A percentile compares a stretch with the other conserved stretches of the same genome.
phyloP scores from a whole-genome alignment of 2,888 invertebrate genomes.

The Acrobeloides nanus region DNA sequence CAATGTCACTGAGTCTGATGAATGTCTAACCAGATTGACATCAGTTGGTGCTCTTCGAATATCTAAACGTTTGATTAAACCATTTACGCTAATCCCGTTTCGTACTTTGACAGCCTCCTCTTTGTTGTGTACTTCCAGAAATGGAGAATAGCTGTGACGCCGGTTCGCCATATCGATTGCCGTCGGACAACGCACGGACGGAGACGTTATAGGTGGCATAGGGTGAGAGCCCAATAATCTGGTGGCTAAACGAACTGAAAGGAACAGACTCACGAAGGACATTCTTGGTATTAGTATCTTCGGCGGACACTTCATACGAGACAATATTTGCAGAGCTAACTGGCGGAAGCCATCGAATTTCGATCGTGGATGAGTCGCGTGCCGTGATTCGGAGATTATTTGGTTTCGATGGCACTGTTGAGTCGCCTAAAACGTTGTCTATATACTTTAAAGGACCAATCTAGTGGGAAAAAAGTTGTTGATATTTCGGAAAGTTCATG shows the following conservation, averaged over 20 bases:
- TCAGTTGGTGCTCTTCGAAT: conserved; percentile 15
- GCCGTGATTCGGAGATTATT: conserved; percentile 16
- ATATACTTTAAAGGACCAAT: too few relatives aligned
- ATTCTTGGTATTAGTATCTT: conserved; percentile 13
- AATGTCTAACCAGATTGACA: conserved; percentile 14
- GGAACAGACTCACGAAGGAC: conserved; percentile 6
- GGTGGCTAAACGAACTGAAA: conserved; percentile 12
- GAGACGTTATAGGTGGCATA: conserved; percentile 24
- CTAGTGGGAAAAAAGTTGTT: too few relatives aligned
- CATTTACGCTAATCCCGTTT: not conserved
- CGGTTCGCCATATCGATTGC: conserved; percentile 14
- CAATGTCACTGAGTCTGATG: conserved; percentile 15
- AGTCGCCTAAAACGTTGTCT: conserved; percentile 3
- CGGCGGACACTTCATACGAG: conserved; percentile 24
- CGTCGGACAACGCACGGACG: conserved; percentile 21
- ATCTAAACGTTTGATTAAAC: conserved; percentile 7
- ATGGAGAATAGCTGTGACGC: conserved; percentile 12
- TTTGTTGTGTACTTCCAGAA: not conserved
- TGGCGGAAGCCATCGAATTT: conserved; percentile 28
- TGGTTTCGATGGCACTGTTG: conserved; percentile 22
- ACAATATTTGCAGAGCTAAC: conserved; percentile 15
- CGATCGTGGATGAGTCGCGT: conserved; percentile 7
- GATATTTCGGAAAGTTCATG: too few relatives aligned
- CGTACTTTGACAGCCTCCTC: conserved; percentile 6
- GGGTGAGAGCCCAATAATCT: conserved; percentile 12